Percentiles rank a stretch among this genome's conserved stretches.
Evolutionary conservation across 2,888 invertebrate genomes (phyloP).

Genomic region (Aradus depressus): DNA sequence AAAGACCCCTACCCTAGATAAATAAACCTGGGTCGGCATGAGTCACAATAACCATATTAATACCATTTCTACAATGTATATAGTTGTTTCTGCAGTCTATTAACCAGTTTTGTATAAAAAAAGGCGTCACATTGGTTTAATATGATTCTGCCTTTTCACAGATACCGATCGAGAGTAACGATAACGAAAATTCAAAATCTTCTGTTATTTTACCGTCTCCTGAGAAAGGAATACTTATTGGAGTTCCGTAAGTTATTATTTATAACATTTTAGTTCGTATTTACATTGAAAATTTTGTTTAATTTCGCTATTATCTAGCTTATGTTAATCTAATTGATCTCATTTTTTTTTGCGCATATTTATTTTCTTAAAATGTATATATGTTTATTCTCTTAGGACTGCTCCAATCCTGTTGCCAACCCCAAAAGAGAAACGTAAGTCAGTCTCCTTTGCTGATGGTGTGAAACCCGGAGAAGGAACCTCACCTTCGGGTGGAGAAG

Average conservation of each 20-base stretch:
- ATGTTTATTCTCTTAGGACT: background rate
- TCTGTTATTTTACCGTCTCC: slow-evolving; percentile 36
- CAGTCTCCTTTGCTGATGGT: slow-evolving; percentile 51
- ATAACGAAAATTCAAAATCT: background rate
- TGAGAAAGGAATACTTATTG: slow-evolving; percentile 46
- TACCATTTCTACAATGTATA: too few relatives aligned
- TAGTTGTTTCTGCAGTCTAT: too few relatives aligned
- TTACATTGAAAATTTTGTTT: background rate
- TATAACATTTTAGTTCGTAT: background rate
- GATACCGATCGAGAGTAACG: background rate
- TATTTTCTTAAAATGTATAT: slow-evolving; percentile 2
- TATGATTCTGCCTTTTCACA: background rate
- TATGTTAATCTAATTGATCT: background rate
- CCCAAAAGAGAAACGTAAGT: slow-evolving; percentile 34
- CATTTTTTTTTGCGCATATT: background rate
- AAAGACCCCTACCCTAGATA: too few relatives aligned
- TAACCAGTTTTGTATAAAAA: too few relatives aligned
- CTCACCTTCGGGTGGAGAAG: slow-evolving; percentile 41
- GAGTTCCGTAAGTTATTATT: slow-evolving; percentile 40
- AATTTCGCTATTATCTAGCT: background rate
- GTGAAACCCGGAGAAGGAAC: slow-evolving; percentile 43
- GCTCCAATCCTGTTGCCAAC: too few relatives aligned
- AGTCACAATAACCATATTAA: too few relatives aligned
- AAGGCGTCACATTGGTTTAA: background rate
- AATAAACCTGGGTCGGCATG: too few relatives aligned